Evolutionary conservation across 2,888 invertebrate genomes (phyloP).

Genomic region (Caenorhabditis japonica): DNA sequence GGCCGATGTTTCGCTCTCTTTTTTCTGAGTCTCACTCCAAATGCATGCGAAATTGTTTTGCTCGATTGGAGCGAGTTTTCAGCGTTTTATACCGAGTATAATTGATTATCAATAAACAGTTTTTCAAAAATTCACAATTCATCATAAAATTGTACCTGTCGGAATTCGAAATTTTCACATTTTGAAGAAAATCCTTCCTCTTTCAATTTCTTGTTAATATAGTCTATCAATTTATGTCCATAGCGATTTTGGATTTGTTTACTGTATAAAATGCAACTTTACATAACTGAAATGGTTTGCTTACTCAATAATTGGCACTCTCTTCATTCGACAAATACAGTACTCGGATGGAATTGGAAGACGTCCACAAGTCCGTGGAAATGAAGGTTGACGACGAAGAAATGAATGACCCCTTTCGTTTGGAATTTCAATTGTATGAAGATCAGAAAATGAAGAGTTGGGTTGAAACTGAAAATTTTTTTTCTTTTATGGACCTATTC

Average conservation of each 20-base stretch:
- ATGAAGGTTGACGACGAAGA: slow-evolving; percentile 39
- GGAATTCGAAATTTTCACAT: slow-evolving; percentile 16
- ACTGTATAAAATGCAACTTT: slow-evolving; percentile 12
- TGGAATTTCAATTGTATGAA: slow-evolving; percentile 15
- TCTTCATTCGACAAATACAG: slow-evolving; percentile 55
- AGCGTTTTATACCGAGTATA: too few relatives aligned
- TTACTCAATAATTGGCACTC: slow-evolving; percentile 1
- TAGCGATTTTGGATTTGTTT: slow-evolving; percentile 11
- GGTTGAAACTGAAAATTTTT: slow-evolving; percentile 50
- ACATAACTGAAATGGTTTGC: background rate
- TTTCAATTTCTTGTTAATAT: slow-evolving; percentile 12
- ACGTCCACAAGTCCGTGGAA: slow-evolving; percentile 43
- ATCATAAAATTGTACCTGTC: too few relatives aligned
- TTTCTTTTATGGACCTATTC: too few relatives aligned
- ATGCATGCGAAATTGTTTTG: too few relatives aligned
- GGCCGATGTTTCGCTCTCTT: too few relatives aligned
- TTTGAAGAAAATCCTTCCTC: slow-evolving; percentile 1
- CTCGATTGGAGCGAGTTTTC: too few relatives aligned
- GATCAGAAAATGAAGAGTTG: slow-evolving; percentile 1
- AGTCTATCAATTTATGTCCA: slow-evolving; percentile 7
- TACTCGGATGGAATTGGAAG: slow-evolving; percentile 54
- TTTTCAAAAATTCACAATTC: too few relatives aligned
- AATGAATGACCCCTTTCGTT: slow-evolving; percentile 49
- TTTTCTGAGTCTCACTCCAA: too few relatives aligned
- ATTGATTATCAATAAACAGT: too few relatives aligned